A percentile compares a stretch with the other conserved stretches of the same genome.
Evolutionary conservation across 1,140 invertebrate genomes (phyloP).

Genomic region (Artemia franciscana): DNA sequence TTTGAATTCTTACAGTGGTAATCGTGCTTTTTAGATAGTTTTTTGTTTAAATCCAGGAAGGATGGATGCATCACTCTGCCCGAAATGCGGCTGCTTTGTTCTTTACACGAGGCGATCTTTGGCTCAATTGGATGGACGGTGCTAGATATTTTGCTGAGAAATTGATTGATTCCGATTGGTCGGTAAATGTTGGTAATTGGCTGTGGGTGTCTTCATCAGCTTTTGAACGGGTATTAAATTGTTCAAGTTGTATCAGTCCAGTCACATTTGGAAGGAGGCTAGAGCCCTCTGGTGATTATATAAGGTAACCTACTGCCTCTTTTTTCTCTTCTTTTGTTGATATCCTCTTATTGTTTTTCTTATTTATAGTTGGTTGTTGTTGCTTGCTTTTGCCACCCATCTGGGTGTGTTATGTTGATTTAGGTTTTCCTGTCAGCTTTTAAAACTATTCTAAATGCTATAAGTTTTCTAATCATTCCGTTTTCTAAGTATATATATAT

Average conservation of each 20-base stretch:
- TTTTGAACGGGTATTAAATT: constrained; percentile 21
- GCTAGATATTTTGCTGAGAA: constrained; percentile 33
- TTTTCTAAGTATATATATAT: too few species aligned
- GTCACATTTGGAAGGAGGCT: constrained; percentile 48
- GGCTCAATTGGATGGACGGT: constrained; percentile 35
- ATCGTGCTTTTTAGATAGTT: too few species aligned
- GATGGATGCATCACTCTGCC: constrained; percentile 50
- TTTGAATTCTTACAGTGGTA: too few species aligned
- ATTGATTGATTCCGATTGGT: constrained; percentile 47
- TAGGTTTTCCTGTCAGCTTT: too few species aligned
- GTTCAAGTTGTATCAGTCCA: constrained; percentile 32
- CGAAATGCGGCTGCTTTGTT: constrained; percentile 48
- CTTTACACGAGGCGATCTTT: constrained; percentile 34
- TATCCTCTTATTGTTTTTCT: neutral
- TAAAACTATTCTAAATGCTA: too few species aligned
- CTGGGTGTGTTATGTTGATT: too few species aligned
- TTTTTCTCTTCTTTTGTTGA: neutral
- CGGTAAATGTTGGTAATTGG: constrained; percentile 54
- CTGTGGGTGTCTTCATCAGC: constrained; percentile 51
- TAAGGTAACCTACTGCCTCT: constrained; percentile 28
- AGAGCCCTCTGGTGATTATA: constrained; percentile 41
- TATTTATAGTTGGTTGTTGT: too few species aligned
- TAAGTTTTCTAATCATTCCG: too few species aligned
- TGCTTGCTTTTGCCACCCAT: too few species aligned
- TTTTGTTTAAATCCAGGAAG: too few species aligned